Conservation (phyloP, 1,140 invertebrate species). For the Drosophila leontia region DNA sequence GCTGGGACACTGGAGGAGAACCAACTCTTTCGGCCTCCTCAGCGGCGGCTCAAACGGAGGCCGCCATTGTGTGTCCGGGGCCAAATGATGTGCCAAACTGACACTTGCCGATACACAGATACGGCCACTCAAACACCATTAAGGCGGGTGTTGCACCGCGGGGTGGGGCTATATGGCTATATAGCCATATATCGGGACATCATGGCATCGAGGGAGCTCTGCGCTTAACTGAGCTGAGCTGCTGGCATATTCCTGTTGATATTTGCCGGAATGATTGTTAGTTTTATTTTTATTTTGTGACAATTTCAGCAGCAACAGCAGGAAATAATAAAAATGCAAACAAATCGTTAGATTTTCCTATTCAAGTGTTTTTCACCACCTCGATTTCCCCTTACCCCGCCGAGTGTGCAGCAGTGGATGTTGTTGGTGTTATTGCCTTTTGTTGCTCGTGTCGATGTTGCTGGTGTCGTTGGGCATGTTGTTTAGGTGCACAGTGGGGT, state of each 20-base stretch:
- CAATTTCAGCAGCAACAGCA: constrained; percentile 70
- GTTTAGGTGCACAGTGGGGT: constrained; percentile 55
- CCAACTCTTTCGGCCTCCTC: constrained; percentile 24
- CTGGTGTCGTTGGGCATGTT: constrained; percentile 45
- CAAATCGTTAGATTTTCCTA: constrained; percentile 80
- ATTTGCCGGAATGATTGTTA: constrained; percentile 64
- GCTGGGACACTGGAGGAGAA: constrained; percentile 34
- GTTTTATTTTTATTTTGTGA: constrained; percentile 78
- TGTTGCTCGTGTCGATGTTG: constrained; percentile 48
- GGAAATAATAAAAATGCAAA: constrained; percentile 83
- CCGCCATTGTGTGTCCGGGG: constrained; percentile 70
- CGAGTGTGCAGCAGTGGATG: constrained; percentile 4
- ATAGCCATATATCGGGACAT: constrained; percentile 16
- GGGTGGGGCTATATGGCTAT: constrained; percentile 8
- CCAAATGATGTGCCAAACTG: constrained; percentile 82
- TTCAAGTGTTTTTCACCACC: constrained; percentile 60
- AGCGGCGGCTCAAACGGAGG: constrained; percentile 70
- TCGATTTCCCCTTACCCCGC: not conserved
- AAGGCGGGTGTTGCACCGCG: constrained; percentile 47
- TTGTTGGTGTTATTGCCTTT: constrained; percentile 51
- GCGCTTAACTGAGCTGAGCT: not conserved
- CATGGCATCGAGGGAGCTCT: not conserved
- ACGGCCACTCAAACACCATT: constrained; percentile 75
- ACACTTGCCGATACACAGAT: constrained; percentile 78
- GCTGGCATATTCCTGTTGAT: constrained; percentile 45